Base-by-base conservation (phyloP, 2,888 invertebrate species). In the Coenonympha arcania region DNA sequence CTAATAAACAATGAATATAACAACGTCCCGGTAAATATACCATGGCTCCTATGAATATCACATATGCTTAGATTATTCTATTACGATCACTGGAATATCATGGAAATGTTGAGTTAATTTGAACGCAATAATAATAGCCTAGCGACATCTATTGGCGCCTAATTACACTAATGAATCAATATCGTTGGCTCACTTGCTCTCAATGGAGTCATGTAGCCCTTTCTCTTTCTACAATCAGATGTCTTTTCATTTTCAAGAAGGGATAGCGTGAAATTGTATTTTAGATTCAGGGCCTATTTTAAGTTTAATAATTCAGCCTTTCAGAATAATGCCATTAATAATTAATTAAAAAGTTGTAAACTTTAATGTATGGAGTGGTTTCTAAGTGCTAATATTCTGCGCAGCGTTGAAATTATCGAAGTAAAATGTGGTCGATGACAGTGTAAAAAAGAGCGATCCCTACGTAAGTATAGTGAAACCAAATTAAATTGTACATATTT, bases 381-480 rank as follows among this genome's bases (percentile, higher is more conserved):
- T 39, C 58, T 63, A 58, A 60, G 64, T 65, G 64, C 61, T 61
- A 64, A 65, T 62, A 57, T 61, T 69, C 63, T 41, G 71, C 73
- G 69, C 69, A 69, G 74, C 74, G 71, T 62, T 69, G 68, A 64
- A 69, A 64, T 73, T 71, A 68, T 63, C 53, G 59, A 63, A 75
- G 71, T 76, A 76, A 79, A 84, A 82, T 85, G 85, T 84, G 83
- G 76, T 77, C 71, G 74, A 85, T 82, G 84, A 84, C 83, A 81
- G 76, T 72, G 80, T 82, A 80, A 82, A 33, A 83, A 78, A 77
- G 71, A 71, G 75, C 76, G 73, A 56, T 63, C 57, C 50, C 78
- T 79, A 79, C 79, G 84, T 84, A 83, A 85, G 84, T 85, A 79
- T 79, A 71, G 76, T 58, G 67, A 73, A 65, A 68, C 71, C 62